phyloP scores from a whole-genome alignment of 1,140 invertebrate genomes.

The Tetragonula clypearis region DNA sequence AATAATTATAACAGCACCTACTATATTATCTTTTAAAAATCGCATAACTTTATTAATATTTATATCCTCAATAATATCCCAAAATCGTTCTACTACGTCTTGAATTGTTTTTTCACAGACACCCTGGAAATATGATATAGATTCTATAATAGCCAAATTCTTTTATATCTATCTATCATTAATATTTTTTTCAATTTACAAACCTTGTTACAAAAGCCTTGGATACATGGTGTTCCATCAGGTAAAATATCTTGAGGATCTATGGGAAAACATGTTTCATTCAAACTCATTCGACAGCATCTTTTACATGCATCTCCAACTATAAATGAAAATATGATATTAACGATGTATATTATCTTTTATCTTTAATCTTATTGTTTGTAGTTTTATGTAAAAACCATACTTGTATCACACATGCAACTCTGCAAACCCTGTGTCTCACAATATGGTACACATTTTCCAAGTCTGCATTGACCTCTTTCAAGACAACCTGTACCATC shows the following conservation, averaged over 20 bases:
- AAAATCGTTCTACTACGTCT: constrained; percentile 96
- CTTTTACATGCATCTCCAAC: constrained; percentile 93
- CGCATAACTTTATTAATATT: constrained; percentile 95
- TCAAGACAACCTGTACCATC: constrained; percentile 94
- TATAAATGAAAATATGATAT: constrained; percentile 76
- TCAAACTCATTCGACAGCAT: constrained; percentile 94
- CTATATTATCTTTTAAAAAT: constrained; percentile 93
- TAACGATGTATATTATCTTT: background rate
- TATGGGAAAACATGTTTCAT: constrained; percentile 95
- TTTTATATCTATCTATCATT: background rate
- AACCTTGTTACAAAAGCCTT: constrained; percentile 97
- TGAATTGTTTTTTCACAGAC: constrained; percentile 96
- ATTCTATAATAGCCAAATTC: background rate
- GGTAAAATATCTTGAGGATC: constrained; percentile 93
- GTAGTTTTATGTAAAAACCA: constrained; percentile 64
- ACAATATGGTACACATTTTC: constrained; percentile 95
- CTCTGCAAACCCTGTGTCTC: constrained; percentile 95
- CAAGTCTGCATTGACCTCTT: constrained; percentile 91
- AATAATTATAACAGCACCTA: constrained; percentile 93
- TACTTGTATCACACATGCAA: constrained; percentile 97
- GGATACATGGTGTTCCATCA: constrained; percentile 97
- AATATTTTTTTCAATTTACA: constrained; percentile 52
- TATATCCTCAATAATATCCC: constrained; percentile 98
- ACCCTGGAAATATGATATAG: constrained; percentile 84
- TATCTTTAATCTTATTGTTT: background rate